phyloP scores from a whole-genome alignment of 2,113 vertebrate species.

The Oncorhynchus masou region DNA sequence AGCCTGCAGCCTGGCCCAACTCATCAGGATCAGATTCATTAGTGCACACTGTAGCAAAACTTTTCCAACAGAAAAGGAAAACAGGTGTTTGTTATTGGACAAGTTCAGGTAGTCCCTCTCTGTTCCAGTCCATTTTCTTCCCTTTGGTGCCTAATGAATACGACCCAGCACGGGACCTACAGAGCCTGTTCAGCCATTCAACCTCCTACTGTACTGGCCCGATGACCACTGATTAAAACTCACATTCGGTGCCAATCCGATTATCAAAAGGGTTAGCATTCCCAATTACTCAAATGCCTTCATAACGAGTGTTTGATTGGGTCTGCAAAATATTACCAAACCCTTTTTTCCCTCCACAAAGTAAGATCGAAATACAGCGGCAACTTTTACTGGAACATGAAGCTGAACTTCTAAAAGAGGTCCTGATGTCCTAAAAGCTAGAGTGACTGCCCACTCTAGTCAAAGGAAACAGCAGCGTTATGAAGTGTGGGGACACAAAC shows the following conservation, averaged over 20 bases:
- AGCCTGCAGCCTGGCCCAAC: no score
- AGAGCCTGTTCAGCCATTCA: not conserved
- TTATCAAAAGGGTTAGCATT: not conserved
- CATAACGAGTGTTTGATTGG: not conserved
- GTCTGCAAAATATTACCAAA: not conserved
- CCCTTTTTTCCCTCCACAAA: not conserved
- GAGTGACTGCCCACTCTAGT: not conserved
- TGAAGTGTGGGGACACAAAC: conserved; percentile 16
- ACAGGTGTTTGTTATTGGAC: no score
- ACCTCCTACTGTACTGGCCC: not conserved
- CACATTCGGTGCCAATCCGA: not conserved
- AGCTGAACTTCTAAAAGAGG: conserved; percentile 12
- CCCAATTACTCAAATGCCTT: not conserved
- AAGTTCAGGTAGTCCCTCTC: no score
- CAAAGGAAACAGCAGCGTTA: conserved; percentile 35
- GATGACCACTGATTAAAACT: not conserved
- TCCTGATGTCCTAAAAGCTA: not conserved
- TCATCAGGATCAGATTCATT: not conserved
- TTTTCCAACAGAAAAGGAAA: no score
- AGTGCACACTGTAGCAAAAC: no score
- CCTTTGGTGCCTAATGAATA: no score
- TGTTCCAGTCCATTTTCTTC: no score
- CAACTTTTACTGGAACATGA: not conserved
- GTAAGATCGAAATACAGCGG: conserved; percentile 16
- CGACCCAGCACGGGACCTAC: not conserved